Evolutionary conservation across 1,140 invertebrate genomes (phyloP).

Genomic region (Hyposmocoma kahamanoa): DNA sequence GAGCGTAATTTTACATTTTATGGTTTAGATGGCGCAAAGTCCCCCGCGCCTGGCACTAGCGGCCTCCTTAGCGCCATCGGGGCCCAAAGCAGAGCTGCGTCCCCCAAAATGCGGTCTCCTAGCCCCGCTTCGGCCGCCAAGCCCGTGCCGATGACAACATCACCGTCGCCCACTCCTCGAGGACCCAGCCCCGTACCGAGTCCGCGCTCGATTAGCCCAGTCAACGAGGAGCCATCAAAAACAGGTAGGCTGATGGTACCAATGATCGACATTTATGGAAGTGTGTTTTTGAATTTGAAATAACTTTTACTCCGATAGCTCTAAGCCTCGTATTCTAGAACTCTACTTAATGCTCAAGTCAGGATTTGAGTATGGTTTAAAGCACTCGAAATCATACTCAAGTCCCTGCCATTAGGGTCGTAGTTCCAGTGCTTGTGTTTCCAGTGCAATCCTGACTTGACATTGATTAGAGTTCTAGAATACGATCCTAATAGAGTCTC

Average conservation of each 20-base stretch:
- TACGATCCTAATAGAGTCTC: too few species aligned
- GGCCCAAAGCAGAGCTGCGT: constrained; percentile 16
- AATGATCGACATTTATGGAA: too few species aligned
- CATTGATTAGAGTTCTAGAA: too few species aligned
- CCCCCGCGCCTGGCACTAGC: background rate
- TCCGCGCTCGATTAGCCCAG: constrained; percentile 1
- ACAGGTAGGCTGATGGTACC: background rate
- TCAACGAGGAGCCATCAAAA: background rate
- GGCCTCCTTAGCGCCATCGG: constrained; percentile 13
- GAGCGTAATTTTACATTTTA: background rate
- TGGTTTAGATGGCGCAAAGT: background rate
- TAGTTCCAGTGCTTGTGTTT: too few species aligned
- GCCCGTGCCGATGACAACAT: constrained; percentile 10
- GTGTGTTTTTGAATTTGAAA: too few species aligned
- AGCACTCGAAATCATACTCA: too few species aligned
- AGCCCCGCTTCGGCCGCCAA: constrained; percentile 13
- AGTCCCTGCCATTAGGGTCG: too few species aligned
- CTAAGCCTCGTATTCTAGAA: too few species aligned
- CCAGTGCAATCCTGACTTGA: too few species aligned
- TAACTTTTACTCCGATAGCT: too few species aligned
- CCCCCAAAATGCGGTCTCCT: constrained; percentile 16
- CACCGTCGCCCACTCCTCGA: constrained; percentile 16
- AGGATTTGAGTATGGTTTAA: too few species aligned
- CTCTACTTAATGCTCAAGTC: too few species aligned
- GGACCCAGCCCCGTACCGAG: constrained; percentile 19